phyloP scores from a whole-genome alignment of 2,797 vertebrate genomes.

The Chelonia mydas region DNA sequence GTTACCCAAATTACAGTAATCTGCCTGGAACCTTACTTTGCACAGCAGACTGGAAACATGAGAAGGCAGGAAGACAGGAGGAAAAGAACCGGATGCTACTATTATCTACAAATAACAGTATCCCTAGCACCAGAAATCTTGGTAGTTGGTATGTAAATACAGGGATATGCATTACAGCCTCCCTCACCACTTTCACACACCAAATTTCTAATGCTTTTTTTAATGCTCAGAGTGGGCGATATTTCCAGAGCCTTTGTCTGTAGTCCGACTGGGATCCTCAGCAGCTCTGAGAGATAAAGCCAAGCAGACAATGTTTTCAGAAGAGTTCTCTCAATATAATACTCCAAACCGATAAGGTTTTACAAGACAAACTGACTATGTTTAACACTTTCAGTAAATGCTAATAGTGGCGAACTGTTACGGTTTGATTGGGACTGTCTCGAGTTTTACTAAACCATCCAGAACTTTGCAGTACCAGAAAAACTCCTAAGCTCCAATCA shows the following conservation, averaged over 20 bases:
- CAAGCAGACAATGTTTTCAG: not conserved
- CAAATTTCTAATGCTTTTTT: not conserved
- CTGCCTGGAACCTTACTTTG: not conserved
- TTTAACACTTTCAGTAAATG: not conserved
- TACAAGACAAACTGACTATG: not conserved
- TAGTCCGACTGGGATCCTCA: not conserved
- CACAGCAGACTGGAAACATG: not conserved
- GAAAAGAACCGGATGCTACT: not conserved
- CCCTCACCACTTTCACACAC: not conserved
- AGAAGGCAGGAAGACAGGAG: not conserved
- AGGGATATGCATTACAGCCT: not conserved
- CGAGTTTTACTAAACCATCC: not conserved
- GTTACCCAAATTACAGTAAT: not conserved
- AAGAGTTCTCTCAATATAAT: not conserved
- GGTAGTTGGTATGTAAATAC: not conserved
- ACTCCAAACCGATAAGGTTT: not conserved
- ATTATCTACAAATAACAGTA: not conserved
- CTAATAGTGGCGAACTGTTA: not conserved
- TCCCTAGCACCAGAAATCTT: not conserved
- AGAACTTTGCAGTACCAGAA: not conserved
- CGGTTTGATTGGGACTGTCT: not conserved
- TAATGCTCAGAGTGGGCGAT: not conserved
- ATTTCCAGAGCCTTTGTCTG: not conserved
- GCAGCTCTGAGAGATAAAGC: not conserved
- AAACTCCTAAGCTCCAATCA: not conserved